Evolutionary conservation across 2,797 vertebrate species (phyloP), one percentile per base, ranked within the genome.

Genomic region (Acestrorhynchus altus): DNA sequence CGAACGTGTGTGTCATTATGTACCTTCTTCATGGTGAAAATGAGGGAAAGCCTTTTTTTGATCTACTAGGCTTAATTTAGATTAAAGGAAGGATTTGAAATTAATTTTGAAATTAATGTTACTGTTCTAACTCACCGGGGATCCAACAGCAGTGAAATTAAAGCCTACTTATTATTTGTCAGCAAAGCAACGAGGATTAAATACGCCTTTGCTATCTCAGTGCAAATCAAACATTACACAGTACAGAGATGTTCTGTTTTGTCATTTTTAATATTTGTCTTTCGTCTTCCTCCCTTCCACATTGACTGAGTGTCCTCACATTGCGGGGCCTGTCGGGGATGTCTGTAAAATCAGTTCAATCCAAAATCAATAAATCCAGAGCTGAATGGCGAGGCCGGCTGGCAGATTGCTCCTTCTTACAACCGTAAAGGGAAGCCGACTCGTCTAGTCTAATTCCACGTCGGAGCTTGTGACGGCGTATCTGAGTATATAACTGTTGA

Each of bases 281-380:
- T 64, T 49, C 61, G 47, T 47, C 13, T 42, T 65, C 52, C 8
- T 26, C 42, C 72, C 35, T 64, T 74, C 59, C 51, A n/a, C 63
- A 5, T 56, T 56, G 46, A 76, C 72, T 67, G 72, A 52, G 77
- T 77, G 20, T 26, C 52, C 15, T 15, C 74, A 65, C 54, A 76
- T 69, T 46, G 18, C 11, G 20, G 56, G 69, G 49, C 60, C 69
- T 69, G 61, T 51, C 67, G 71, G 75, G 65, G 51, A 70, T 59
- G 61, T 42, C 72, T 63, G 54, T 18, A 56, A 44, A 68, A 77
- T 78, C 63, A 46, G 39, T 73, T 46, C 35, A 66, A 77, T 61
- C 47, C 75, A 22, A 81, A 76, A 81, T 79, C 79, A 80, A 76
- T 82, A 75, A 83, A 65, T 83, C 74, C 77, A 68, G 76, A 9